Evolutionary conservation across 2,888 invertebrate genomes (phyloP).

Genomic region (Athalia cordata): DNA sequence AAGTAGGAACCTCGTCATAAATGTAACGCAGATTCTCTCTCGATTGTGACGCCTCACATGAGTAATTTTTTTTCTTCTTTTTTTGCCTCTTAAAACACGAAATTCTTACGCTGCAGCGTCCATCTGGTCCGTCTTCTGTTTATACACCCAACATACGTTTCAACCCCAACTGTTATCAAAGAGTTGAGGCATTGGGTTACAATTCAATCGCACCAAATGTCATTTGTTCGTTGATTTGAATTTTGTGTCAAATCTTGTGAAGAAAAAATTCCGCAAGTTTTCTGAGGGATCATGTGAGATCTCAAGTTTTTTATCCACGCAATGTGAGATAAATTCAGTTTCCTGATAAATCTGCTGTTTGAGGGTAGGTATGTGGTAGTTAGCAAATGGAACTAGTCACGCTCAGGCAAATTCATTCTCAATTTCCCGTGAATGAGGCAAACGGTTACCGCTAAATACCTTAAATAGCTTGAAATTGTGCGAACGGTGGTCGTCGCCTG

Average conservation of each 20-base stretch:
- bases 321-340: too few relatives aligned
- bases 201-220: constrained; percentile 1
- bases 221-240: too few relatives aligned
- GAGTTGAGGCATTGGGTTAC: not conserved
- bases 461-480: constrained; percentile 71
- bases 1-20: constrained; percentile 1
- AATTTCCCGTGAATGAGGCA: constrained; percentile 48
- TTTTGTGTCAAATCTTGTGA: too few relatives aligned
- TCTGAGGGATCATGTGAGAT: too few relatives aligned
- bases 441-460: constrained; percentile 55
- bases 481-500: constrained; percentile 58
- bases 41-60: not conserved
- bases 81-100: constrained; percentile 10
- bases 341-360: not conserved
- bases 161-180: constrained; percentile 2
- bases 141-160: not conserved
- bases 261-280: too few relatives aligned
- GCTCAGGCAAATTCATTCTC: constrained; percentile 43
- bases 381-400: constrained; percentile 17
- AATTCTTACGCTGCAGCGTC: not conserved
- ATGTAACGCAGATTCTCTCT: not conserved
- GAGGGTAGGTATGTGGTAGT: not conserved
- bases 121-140: constrained; percentile 25
- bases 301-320: too few relatives aligned
- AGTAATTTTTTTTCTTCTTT: not conserved